Percentiles rank a stretch among this genome's conserved stretches.
phyloP scores from a whole-genome alignment of 2,113 vertebrate genomes.

The Bucco capensis region DNA sequence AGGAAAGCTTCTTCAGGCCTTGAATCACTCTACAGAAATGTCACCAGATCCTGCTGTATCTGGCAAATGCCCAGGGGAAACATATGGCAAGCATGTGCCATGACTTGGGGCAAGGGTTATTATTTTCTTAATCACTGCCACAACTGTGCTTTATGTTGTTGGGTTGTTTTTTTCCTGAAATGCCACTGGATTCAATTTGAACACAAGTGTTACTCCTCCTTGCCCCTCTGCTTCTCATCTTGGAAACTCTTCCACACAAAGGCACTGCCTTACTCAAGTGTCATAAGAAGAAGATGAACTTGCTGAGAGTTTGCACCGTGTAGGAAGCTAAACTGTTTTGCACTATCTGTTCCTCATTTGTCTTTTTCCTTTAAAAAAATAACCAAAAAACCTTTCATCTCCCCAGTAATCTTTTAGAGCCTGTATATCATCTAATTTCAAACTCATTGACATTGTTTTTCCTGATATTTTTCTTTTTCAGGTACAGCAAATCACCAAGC shows the following conservation, averaged over 20 bases:
- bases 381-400: background rate
- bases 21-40: background rate
- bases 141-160: background rate
- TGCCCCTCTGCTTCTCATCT: constrained; percentile 21
- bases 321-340: background rate
- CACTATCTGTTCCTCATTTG: constrained; percentile 13
- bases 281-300: background rate
- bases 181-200: constrained; percentile 49
- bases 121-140: constrained; percentile 71
- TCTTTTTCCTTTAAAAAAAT: background rate
- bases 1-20: constrained; percentile 23
- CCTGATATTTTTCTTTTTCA: background rate
- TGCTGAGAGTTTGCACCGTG: background rate
- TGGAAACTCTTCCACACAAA: constrained; percentile 38
- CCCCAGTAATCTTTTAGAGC: background rate
- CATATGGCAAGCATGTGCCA: constrained; percentile 68
- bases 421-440: background rate
- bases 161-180: background rate
- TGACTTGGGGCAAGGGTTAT: constrained; percentile 65
- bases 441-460: background rate
- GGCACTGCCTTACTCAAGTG: background rate
- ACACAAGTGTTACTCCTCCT: constrained; percentile 51
- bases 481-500: background rate
- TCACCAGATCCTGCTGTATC: constrained; percentile 37
- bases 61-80: constrained; percentile 54